These are phyloP conservation scores for Nannoperca australis DNA, from an alignment of 2,797 vertebrate species.

Conservation along the genomic window DNA sequence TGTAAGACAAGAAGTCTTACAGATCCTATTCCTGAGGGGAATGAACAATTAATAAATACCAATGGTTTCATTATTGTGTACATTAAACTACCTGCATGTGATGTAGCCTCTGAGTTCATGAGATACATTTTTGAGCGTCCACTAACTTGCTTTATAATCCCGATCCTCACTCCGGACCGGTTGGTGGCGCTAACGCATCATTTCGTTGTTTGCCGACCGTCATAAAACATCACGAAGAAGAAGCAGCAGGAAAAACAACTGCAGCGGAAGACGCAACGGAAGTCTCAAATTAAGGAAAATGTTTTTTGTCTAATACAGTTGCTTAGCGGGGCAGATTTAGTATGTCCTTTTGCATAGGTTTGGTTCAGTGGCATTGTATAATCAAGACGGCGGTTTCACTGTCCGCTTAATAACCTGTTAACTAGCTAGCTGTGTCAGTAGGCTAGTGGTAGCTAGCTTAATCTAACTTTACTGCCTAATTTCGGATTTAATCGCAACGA, in stretches of 20 bases:
- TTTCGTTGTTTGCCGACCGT: not conserved
- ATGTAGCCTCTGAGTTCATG: not conserved
- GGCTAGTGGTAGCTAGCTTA: not conserved
- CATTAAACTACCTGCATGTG: not conserved
- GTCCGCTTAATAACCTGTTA: not conserved
- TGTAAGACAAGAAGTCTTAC: not conserved
- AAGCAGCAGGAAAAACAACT: not conserved
- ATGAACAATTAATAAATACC: not conserved
- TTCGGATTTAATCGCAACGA: too few species aligned
- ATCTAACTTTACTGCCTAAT: too few species aligned
- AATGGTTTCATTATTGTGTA: not conserved
- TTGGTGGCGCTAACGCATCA: not conserved
- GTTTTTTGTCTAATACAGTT: not conserved
- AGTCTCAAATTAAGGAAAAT: slow-evolving; percentile 19
- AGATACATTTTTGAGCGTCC: not conserved
- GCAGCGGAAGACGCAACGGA: not conserved
- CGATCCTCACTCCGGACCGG: not conserved
- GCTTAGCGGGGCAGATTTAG: rapidly evolving
- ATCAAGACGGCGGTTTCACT: not conserved
- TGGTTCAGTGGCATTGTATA: too few species aligned
- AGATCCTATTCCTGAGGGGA: not conserved
- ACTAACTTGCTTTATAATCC: not conserved
- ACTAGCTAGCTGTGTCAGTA: not conserved
- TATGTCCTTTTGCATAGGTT: not conserved
- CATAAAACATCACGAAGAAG: not conserved